Conservation (phyloP, 2,113 vertebrate genomes). For the Corvus cornix region DNA sequence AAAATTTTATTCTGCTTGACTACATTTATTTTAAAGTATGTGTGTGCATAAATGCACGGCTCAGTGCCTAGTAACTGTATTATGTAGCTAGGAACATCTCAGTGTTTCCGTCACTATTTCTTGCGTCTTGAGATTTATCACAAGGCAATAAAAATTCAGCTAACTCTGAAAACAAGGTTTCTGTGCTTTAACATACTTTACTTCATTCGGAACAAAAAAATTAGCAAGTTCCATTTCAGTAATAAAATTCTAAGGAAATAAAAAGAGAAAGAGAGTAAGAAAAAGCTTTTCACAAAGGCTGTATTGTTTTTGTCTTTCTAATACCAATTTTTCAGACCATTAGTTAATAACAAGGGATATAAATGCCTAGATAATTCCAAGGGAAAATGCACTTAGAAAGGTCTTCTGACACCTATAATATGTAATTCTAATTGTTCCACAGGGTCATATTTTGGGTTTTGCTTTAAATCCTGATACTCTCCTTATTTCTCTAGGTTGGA, state of each 20-base stretch:
- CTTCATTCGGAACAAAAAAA: neutral
- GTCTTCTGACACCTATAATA: neutral
- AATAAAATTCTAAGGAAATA: neutral
- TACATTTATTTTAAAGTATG: slow-evolving; percentile 8
- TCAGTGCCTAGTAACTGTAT: neutral
- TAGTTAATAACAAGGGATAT: neutral
- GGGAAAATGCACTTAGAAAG: neutral
- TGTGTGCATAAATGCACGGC: neutral
- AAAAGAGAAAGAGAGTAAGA: neutral
- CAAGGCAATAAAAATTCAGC: neutral
- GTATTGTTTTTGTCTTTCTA: neutral
- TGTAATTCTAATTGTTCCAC: neutral
- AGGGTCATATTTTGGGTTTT: neutral
- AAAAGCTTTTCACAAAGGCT: neutral
- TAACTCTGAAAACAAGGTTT: neutral
- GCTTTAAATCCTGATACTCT: neutral
- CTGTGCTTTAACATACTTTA: neutral
- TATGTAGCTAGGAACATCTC: neutral
- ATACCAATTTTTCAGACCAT: neutral
- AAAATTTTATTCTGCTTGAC: slow-evolving; percentile 28
- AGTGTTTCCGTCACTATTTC: neutral
- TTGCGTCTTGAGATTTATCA: neutral
- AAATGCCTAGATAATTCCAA: neutral
- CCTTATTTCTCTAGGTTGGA: neutral
- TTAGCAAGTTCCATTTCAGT: neutral